Evolutionary conservation across 2,113 vertebrate species (phyloP), one percentile per base, ranked within the genome.

Genomic region (Mustela lutreola): DNA sequence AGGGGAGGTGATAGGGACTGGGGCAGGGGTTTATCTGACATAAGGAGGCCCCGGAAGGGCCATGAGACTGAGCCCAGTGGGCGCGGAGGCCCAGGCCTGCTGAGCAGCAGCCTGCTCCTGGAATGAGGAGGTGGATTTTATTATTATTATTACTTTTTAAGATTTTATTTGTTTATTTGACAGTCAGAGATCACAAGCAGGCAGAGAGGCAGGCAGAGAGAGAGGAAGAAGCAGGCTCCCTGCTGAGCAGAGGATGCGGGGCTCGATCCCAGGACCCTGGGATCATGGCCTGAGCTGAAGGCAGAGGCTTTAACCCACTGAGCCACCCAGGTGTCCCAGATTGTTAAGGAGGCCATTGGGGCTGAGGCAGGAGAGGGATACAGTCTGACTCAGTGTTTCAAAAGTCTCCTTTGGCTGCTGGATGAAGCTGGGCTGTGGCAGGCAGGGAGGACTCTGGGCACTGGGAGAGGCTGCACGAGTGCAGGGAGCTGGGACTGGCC

Each of bases 381-480:
- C 2, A 50, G 42, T 16, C 79, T 6, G 18, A 63, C 53, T 63
- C 0, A 0, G 26, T 56, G 63, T 62, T 80, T 78, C 5, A 6
- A 62, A 36, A 16, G 76, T 5, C 11, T 26, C 24, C 10, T n/a
- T 60, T 58, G 19, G 31, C 21, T 36, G 12, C 36, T 19, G 63
- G 21, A 18, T 36, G 11, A 48, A 63, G 5, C 10, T 10, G 42
- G 75, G 42, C 42, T 9, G 0, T 39, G 80, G 39, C 12, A n/a
- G 65, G 48, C 2, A 2, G 63, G 48, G 36, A 24, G 63, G 65
- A 26, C 0, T 0, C 31, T 10, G 31, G 39, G 1, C 26, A 18
- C 19, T 45, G 14, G 78, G 21, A 11, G 79, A 60, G 39, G 45
- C n/a, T 48, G 79, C 4, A 18, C 11, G 10, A 36, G 36, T 7